Evolutionary conservation across 2,113 vertebrate species (phyloP).

Genomic region (Athene noctua): DNA sequence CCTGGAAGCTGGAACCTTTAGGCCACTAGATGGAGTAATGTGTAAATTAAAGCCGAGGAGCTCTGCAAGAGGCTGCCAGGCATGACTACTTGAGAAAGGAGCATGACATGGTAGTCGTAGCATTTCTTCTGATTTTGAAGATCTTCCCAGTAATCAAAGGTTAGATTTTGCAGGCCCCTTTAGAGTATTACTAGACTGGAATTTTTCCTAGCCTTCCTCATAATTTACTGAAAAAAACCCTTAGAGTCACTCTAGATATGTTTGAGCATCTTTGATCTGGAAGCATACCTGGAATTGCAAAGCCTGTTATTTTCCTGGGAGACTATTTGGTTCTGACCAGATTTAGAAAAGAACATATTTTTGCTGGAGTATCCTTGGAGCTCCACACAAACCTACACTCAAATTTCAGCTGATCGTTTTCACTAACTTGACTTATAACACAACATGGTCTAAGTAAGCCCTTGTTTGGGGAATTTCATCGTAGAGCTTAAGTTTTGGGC

Average conservation of each 20-base stretch:
- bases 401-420: neutral
- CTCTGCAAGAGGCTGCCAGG: neutral
- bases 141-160: neutral
- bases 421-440: neutral
- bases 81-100: neutral
- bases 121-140: neutral
- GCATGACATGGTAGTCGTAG: neutral
- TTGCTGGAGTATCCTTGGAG: neutral
- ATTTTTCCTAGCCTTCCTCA: neutral
- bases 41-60: conserved; percentile 79
- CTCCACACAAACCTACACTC: neutral
- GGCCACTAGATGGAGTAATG: conserved; percentile 81
- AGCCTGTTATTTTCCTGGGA: neutral
- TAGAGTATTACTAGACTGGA: neutral
- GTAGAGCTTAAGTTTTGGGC: neutral
- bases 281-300: neutral
- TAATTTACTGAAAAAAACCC: neutral
- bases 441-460: neutral
- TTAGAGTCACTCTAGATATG: neutral
- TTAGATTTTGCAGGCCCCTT: neutral
- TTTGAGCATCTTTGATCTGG: neutral
- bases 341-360: neutral
- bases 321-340: neutral
- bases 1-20: conserved; percentile 77
- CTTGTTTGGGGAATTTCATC: neutral